Conservation (phyloP, 2,888 invertebrate genomes). For the Margaritifera margaritifera region DNA sequence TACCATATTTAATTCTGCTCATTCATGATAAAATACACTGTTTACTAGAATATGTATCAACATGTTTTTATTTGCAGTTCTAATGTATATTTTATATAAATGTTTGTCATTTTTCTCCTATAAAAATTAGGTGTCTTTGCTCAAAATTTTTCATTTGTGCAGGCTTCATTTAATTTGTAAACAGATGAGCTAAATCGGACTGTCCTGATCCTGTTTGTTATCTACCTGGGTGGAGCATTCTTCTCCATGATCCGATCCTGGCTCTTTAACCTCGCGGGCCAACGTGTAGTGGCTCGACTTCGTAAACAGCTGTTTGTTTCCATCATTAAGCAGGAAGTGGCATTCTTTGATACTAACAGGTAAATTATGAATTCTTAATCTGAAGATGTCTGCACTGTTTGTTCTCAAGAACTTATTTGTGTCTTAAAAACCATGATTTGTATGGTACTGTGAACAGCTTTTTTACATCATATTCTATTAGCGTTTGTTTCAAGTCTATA, state of each 20-base stretch:
- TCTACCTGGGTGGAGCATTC: conserved; percentile 62
- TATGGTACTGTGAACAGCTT: no score
- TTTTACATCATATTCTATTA: no score
- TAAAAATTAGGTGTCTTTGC: background rate
- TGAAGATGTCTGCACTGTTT: no score
- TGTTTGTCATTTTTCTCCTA: background rate
- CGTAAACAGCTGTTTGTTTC: conserved; percentile 59
- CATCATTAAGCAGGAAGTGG: conserved; percentile 67
- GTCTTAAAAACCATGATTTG: no score
- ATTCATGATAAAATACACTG: no score
- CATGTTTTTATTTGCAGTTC: no score
- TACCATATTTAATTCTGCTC: no score
- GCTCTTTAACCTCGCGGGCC: conserved; percentile 69
- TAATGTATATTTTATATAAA: no score
- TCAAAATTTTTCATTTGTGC: background rate
- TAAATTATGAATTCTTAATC: conserved; percentile 13
- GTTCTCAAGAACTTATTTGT: no score
- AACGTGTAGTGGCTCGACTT: conserved; percentile 68
- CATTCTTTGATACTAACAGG: conserved; percentile 71
- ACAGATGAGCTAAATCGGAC: conserved; percentile 63
- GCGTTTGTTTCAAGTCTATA: no score
- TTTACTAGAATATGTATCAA: no score
- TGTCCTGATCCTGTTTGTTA: conserved; percentile 60
- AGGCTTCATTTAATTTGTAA: conserved; percentile 8
- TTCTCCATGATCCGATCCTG: conserved; percentile 62